These are phyloP conservation scores for Myotis pilosus DNA, from an alignment of 2,797 vertebrate species.

Conservation along the genomic window DNA sequence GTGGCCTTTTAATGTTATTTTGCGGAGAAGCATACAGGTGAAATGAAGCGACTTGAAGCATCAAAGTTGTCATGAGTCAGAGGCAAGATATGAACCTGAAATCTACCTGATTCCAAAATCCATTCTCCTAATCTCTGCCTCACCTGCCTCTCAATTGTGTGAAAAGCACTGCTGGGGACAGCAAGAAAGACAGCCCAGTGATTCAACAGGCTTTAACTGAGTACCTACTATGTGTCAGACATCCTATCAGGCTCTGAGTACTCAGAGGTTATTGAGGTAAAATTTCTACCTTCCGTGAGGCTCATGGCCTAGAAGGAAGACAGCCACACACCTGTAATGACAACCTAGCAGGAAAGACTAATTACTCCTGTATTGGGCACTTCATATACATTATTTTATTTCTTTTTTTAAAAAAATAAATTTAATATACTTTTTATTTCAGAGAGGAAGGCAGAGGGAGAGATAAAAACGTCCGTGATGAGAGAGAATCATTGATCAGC, in stretches of 20 bases:
- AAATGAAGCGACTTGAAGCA: background rate
- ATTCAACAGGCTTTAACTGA: background rate
- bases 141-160: background rate
- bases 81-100: background rate
- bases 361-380: too few relatives aligned
- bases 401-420: too few relatives aligned
- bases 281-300: background rate
- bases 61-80: background rate
- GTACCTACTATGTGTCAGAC: background rate
- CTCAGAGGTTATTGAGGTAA: background rate
- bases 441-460: too few relatives aligned
- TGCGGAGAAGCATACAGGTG: background rate
- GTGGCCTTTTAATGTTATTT: background rate
- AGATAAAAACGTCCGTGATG: too few relatives aligned
- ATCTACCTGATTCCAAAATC: background rate
- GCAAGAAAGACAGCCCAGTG: background rate
- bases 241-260: background rate
- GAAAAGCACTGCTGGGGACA: background rate
- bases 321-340: background rate
- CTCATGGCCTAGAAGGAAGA: background rate
- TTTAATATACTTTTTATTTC: too few relatives aligned
- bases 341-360: fast-evolving
- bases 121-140: background rate
- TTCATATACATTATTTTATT: fast-evolving
- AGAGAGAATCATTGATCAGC: too few relatives aligned